Percentiles rank a stretch among this genome's conserved stretches.
These are phyloP conservation scores for Abscondita cerata DNA, from an alignment of 2,888 invertebrate genomes.

Conservation along the genomic window DNA sequence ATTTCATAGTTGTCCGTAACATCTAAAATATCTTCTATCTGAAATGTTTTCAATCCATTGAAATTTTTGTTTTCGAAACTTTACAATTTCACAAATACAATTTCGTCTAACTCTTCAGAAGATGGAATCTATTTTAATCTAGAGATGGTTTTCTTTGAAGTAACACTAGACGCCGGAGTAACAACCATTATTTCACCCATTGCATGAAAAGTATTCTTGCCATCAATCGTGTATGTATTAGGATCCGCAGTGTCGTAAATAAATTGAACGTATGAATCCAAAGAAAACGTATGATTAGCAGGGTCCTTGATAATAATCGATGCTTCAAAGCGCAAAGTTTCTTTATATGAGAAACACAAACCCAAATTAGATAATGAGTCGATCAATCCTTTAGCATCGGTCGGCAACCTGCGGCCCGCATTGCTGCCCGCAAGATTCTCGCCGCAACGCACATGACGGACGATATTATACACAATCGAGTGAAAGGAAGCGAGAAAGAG, in stretches of 20 bases:
- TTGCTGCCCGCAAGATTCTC: too few relatives aligned
- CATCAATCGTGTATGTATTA: conserved; percentile 35
- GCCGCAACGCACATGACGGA: too few relatives aligned
- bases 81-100: conserved; percentile 5
- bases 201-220: too few relatives aligned
- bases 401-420: too few relatives aligned
- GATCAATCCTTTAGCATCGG: conserved; percentile 37
- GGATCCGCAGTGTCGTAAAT: conserved; percentile 49
- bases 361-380: conserved; percentile 42
- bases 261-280: conserved; percentile 33
- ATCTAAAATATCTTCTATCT: conserved; percentile 1
- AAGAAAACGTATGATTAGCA: conserved; percentile 14
- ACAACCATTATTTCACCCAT: conserved; percentile 37
- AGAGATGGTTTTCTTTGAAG: conserved; percentile 18
- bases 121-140: conserved; percentile 35
- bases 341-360: conserved; percentile 16
- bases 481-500: too few relatives aligned
- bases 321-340: conserved; percentile 39
- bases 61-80: background rate
- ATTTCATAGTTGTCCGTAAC: conserved; percentile 39
- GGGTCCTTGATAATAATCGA: conserved; percentile 39
- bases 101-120: conserved; percentile 1
- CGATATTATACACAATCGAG: too few relatives aligned
- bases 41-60: background rate
- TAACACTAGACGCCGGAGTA: conserved; percentile 36